Percentiles rank a stretch among this genome's conserved stretches.
Conservation (phyloP, 2,888 invertebrate species). For the Cheilosia impressa region DNA sequence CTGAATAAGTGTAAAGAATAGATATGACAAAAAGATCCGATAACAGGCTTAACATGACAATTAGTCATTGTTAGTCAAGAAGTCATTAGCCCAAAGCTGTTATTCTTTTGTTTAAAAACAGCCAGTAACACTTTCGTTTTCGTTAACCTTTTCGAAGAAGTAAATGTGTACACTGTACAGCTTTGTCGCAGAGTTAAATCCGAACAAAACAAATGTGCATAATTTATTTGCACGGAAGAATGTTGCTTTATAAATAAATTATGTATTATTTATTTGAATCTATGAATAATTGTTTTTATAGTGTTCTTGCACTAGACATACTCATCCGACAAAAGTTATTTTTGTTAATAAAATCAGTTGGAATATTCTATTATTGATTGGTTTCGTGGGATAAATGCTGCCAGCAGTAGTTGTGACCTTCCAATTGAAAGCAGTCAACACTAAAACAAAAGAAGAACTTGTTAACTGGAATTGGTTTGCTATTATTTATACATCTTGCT, state of each 20-base stretch:
- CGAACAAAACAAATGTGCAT: background rate
- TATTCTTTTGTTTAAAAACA: background rate
- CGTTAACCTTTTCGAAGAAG: slow-evolving; percentile 10
- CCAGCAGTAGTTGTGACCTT: slow-evolving; percentile 13
- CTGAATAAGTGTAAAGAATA: background rate
- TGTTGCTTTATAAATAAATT: background rate
- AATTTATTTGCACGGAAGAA: background rate
- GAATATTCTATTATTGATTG: slow-evolving; percentile 10
- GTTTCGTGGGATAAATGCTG: slow-evolving; percentile 4
- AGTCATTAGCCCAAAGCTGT: slow-evolving; percentile 12
- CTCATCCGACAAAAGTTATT: slow-evolving; percentile 3
- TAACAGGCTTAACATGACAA: slow-evolving; percentile 22
- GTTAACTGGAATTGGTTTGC: background rate
- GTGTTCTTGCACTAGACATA: background rate
- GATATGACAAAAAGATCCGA: slow-evolving; percentile 19
- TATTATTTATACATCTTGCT: background rate
- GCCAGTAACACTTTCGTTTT: slow-evolving; percentile 31
- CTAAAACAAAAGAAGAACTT: slow-evolving; percentile 17
- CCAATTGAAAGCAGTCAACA: background rate
- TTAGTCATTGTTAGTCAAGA: slow-evolving; percentile 13
- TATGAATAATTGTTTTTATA: background rate
- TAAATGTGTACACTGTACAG: no score
- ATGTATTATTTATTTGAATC: background rate
- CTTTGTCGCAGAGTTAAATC: no score
- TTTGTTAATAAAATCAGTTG: background rate